A percentile compares a stretch with the other conserved stretches of the same genome.
Evolutionary conservation across 2,888 invertebrate genomes (phyloP).

Genomic region (Elmis aenea): DNA sequence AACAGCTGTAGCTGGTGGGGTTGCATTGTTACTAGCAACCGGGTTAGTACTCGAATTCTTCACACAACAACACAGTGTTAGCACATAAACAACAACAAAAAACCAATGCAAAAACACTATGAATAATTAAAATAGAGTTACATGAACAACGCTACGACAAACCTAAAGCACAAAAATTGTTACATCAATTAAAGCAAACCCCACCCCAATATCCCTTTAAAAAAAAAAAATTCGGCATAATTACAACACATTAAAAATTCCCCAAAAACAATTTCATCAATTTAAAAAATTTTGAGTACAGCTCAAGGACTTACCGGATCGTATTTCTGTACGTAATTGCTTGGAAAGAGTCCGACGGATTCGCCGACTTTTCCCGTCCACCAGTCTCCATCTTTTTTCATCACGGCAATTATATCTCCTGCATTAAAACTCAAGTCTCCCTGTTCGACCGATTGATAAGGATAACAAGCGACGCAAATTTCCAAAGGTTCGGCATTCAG

Average conservation of each 20-base stretch:
- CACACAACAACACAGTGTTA: conserved; percentile 8
- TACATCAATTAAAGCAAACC: too few species aligned
- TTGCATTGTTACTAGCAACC: conserved; percentile 20
- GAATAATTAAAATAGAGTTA: conserved; percentile 1
- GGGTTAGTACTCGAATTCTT: conserved; percentile 24
- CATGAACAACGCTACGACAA: neutral
- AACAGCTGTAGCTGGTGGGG: conserved; percentile 35
- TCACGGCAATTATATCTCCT: conserved; percentile 82
- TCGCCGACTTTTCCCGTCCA: conserved; percentile 91
- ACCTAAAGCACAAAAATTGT: conserved; percentile 1
- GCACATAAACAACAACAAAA: conserved; percentile 12
- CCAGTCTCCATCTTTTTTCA: conserved; percentile 94
- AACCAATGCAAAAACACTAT: conserved; percentile 10
- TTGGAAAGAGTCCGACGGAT: conserved; percentile 88
- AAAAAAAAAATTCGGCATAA: too few species aligned
- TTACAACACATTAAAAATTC: too few species aligned
- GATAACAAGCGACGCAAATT: conserved; percentile 84
- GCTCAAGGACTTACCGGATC: conserved; percentile 49
- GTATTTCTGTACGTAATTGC: conserved; percentile 86
- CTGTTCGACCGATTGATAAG: conserved; percentile 81
- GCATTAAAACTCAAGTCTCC: conserved; percentile 88
- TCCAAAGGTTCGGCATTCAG: conserved; percentile 51
- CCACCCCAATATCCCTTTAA: too few species aligned
- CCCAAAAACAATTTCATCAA: too few species aligned
- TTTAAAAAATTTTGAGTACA: too few species aligned